Base-by-base conservation (phyloP, 2,888 invertebrate genomes). In the Trypoxylon attenuatum region DNA sequence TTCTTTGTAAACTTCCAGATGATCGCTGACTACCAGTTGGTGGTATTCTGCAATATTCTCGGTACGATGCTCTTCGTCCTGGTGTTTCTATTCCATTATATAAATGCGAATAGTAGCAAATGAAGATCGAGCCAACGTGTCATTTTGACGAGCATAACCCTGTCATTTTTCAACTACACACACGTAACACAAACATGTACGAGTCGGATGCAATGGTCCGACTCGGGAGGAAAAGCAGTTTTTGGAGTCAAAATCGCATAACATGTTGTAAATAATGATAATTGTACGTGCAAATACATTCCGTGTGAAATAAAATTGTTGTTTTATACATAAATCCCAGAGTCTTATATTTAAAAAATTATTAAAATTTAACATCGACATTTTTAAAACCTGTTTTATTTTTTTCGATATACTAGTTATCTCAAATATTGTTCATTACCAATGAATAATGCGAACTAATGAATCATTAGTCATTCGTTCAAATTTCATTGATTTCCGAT, bases 1-100 rank as follows among this genome's bases (percentile, higher is more conserved):
- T 56, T 22, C 16, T 23, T 18, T 25, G 2, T 42, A 19, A 53
- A 5, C 47, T 83, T 81, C 10, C 76, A 86, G 86, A 98, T 98
- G 98, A 96, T 99, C 77, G 96, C 97, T 1, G 98, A 99, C 86
- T 94, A 98, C 39, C 98, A 99, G 88, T 88, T 99, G 76, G 97
- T 98, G 0, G 93, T 98, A 59, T 96, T 98, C 89, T 96, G 97
- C 73, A 99, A 99, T 88, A 94, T 97, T 70, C 88, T 98, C 72
- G 98, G 98, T 71, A 97, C 98, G 1, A 94, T 95, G 0, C 89
- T 96, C 33, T 96, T 98, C 83, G 90, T 98, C 50, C 88, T 98
- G 76, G 98, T 99, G n/a, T 96, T 99, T 47, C 89, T 98, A 1
- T 99, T 96, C 86, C 98, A 99, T 85, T 99, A 98, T 85, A 96